Conservation (phyloP, 30 jellyfish, hydroid and myxozoan species). For the Turritopsis rubra region DNA sequence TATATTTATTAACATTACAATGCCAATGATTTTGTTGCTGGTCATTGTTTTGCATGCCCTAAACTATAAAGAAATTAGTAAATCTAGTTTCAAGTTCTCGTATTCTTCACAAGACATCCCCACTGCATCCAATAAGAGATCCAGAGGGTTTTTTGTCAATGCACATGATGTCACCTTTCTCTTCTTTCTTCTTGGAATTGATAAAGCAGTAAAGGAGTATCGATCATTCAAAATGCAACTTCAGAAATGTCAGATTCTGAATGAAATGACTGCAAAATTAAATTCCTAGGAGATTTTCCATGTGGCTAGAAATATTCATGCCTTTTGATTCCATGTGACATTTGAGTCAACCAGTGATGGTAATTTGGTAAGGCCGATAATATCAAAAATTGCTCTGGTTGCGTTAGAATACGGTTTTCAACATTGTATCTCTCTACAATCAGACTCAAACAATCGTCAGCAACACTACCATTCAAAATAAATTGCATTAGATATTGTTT, state of each 20-base stretch:
- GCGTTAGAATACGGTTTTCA: neutral
- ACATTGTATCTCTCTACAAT: neutral
- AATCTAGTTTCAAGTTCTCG: neutral
- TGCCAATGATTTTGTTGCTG: neutral
- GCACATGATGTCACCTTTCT: neutral
- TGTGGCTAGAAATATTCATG: slow-evolving; percentile 5
- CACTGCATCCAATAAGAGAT: neutral
- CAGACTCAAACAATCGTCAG: neutral
- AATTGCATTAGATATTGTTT: neutral
- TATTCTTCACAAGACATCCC: neutral
- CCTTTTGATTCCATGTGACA: slow-evolving; percentile 5
- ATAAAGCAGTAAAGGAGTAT: neutral
- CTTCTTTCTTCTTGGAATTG: neutral
- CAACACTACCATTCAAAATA: neutral
- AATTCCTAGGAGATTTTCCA: slow-evolving; percentile 7
- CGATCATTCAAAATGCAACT: neutral
- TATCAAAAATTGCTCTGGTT: neutral
- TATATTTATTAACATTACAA: neutral
- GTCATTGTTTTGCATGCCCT: neutral
- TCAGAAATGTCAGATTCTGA: neutral
- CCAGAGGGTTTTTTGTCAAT: neutral
- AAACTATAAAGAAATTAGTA: too few relatives aligned
- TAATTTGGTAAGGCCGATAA: neutral
- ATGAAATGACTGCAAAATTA: neutral
- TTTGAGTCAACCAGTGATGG: neutral